Base-by-base conservation (phyloP, 2,797 vertebrate species). In the Triplophysa bombifrons region DNA sequence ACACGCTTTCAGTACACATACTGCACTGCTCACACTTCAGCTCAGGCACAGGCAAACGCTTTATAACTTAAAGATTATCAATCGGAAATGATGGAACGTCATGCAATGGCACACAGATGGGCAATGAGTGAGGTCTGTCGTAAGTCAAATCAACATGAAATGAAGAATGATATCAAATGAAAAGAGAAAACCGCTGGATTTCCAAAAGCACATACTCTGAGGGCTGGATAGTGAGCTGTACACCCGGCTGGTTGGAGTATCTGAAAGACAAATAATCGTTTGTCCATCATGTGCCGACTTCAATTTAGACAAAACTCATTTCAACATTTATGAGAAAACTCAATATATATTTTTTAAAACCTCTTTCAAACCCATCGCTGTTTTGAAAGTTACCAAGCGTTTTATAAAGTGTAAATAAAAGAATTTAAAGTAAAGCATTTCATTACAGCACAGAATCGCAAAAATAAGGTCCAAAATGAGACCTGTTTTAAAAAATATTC, bases 221-320 rank as follows among this genome's bases (percentile, higher is more conserved):
- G 94, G 88, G 90, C 95, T 87, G 86, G 94, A 91, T 88, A 96
- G 96, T 80, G 95, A 89, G 80, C 90, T 93, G 90, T 94, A 94
- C 92, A 96, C 93, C 93, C 95, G 93, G 86, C 95, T 95, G 92
- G 94, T 96, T 79, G 94, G 87, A 61, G 95, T 92, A 93, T 97
- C 96, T 98, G 93, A 80, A 89, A 91, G 90, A 91, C 82, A 93
- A 88, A 88, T 85, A 80, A 60, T 81, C 3, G 73, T 17, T 51
- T 34, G 34, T 60, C 51, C 61, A 48, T 48, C 12, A 48, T 48
- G 12, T 48, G 46, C 46, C 11, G 1, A 41, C 7, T 41, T 41
- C 7, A 1, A 41, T 41, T 41, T 12, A 46, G 3, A 48, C 11
- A 11, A 38, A 38, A 38, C 34, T 38, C 34, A 38, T 38, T 38